Evolutionary conservation across 2,888 invertebrate genomes (phyloP).

Genomic region (Meiosimyza decipiens): DNA sequence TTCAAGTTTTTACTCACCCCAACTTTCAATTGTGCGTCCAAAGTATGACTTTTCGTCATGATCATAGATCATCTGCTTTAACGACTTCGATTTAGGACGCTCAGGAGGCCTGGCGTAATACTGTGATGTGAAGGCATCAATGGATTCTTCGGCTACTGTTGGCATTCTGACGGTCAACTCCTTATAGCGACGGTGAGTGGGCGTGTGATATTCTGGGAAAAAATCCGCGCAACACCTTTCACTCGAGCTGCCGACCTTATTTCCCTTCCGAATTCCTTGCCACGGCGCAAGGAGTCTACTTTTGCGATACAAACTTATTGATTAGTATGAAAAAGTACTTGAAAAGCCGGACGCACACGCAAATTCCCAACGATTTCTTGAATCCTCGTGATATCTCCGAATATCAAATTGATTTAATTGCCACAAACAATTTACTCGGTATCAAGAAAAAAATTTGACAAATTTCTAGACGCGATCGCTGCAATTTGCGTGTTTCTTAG

Average conservation of each 20-base stretch:
- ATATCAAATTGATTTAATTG: too few species aligned
- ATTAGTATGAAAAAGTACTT: not conserved
- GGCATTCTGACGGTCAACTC: conserved; percentile 31
- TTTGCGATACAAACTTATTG: conserved; percentile 1
- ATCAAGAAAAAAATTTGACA: too few species aligned
- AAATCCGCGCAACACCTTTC: conserved; percentile 33
- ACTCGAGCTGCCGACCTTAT: conserved; percentile 27
- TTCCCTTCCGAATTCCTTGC: not conserved
- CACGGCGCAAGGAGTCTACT: conserved; percentile 16
- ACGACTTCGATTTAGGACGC: conserved; percentile 70
- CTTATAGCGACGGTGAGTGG: conserved; percentile 19
- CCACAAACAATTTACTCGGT: too few species aligned
- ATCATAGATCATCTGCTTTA: conserved; percentile 81
- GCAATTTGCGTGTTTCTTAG: conserved; percentile 49
- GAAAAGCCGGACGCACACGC: not conserved
- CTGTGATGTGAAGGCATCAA: conserved; percentile 72
- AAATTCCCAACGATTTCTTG: too few species aligned
- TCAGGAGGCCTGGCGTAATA: conserved; percentile 76
- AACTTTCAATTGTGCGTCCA: conserved; percentile 82
- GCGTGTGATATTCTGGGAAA: conserved; percentile 28
- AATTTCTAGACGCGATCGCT: conserved; percentile 28
- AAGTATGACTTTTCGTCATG: conserved; percentile 78
- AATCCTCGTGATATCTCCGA: too few species aligned
- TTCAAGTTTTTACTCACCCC: conserved; percentile 76
- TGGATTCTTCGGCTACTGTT: conserved; percentile 66